Conservation (phyloP, 2,888 invertebrate genomes). For the Lasioglossum lativentre region DNA sequence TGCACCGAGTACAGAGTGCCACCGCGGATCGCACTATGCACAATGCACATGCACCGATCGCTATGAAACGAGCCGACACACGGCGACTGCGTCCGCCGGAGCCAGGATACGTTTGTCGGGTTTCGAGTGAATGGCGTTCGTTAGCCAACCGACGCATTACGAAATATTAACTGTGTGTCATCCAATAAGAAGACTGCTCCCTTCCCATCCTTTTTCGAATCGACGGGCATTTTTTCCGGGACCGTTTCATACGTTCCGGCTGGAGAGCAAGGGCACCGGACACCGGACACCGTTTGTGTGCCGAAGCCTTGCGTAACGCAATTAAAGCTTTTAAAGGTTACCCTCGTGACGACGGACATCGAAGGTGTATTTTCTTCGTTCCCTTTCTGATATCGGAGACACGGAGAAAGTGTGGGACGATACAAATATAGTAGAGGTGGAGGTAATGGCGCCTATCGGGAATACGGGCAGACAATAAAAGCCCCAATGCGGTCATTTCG, state of each 20-base stretch:
- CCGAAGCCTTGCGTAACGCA: slow-evolving; percentile 4
- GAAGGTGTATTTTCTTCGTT: neutral
- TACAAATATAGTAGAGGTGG: neutral
- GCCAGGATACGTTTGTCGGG: slow-evolving; percentile 34
- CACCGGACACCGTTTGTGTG: neutral
- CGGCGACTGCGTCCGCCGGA: neutral
- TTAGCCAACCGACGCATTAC: slow-evolving; percentile 68
- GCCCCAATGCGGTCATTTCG: neutral
- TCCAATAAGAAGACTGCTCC: slow-evolving; percentile 17
- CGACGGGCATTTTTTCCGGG: slow-evolving; percentile 14
- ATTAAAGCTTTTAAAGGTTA: slow-evolving; percentile 1
- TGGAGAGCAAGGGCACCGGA: neutral
- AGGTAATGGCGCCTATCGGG: neutral
- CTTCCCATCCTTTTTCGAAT: slow-evolving; percentile 32
- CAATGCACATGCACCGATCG: neutral
- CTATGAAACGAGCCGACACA: slow-evolving; percentile 32
- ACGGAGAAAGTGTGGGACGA: slow-evolving; percentile 1
- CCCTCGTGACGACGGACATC: neutral
- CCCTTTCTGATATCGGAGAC: neutral
- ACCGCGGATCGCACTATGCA: slow-evolving; percentile 26
- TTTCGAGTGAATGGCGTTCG: slow-evolving; percentile 68
- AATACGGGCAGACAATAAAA: neutral
- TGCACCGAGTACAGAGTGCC: slow-evolving; percentile 37
- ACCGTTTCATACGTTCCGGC: neutral
- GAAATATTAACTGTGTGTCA: slow-evolving; percentile 62